A percentile compares a stretch with the other conserved stretches of the same genome.
Conservation (phyloP, 2,113 vertebrate species). For the Oenanthe melanoleuca region DNA sequence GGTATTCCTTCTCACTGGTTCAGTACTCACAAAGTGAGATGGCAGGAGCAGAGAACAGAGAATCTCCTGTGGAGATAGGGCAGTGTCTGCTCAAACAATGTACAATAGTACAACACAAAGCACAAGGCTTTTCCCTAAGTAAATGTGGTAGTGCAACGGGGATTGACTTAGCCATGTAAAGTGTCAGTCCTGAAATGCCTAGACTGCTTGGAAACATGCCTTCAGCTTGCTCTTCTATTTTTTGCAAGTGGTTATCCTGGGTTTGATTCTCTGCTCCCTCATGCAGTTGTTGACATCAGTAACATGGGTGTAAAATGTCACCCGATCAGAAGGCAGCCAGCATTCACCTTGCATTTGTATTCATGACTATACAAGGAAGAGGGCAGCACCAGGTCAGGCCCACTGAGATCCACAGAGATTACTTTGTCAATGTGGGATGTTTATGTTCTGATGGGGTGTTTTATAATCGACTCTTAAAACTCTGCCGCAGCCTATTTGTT, state of each 20-base stretch:
- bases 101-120: not conserved
- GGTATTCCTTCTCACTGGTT: not conserved
- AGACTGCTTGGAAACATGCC: not conserved
- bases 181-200: constrained; percentile 18
- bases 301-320: constrained; percentile 53
- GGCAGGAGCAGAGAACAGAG: not conserved
- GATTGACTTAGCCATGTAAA: not conserved
- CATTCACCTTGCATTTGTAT: constrained; percentile 66
- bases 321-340: constrained; percentile 38
- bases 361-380: constrained; percentile 65
- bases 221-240: constrained; percentile 24
- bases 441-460: constrained; percentile 57
- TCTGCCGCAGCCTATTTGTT: not conserved
- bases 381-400: constrained; percentile 41
- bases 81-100: rapidly evolving
- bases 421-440: constrained; percentile 56
- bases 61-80: not conserved
- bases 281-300: constrained; percentile 63
- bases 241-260: not conserved
- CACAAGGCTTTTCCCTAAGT: not conserved
- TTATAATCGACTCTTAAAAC: constrained; percentile 60
- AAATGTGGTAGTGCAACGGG: not conserved
- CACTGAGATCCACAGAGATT: constrained; percentile 60
- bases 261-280: constrained; percentile 40
- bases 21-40: not conserved